A percentile compares a stretch with the other conserved stretches of the same genome.
Evolutionary conservation across 1,140 invertebrate species (phyloP).

Genomic region (Drosophila nebulosa): DNA sequence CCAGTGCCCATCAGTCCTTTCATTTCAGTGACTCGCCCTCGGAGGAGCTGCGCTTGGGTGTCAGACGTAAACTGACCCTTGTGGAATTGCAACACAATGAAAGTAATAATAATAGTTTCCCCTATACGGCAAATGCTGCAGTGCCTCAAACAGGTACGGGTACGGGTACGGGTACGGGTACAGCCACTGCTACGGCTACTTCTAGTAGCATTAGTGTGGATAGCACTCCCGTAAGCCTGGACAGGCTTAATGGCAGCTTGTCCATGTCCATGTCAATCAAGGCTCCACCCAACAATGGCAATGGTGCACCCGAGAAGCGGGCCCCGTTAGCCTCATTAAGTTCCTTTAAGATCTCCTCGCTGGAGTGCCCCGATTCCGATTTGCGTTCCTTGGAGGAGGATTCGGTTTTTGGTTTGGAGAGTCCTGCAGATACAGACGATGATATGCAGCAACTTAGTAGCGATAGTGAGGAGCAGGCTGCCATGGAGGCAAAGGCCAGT

Average conservation of each 20-base stretch:
- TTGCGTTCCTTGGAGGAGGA: constrained; percentile 86
- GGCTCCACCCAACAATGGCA: constrained; percentile 36
- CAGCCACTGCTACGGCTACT: constrained; percentile 38
- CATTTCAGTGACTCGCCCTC: constrained; percentile 67
- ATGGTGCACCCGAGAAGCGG: constrained; percentile 72
- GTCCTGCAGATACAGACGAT: constrained; percentile 86
- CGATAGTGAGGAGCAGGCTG: constrained; percentile 85
- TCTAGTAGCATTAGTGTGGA: constrained; percentile 76
- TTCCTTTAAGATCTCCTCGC: constrained; percentile 86
- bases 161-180: constrained; percentile 15
- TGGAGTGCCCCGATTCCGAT: constrained; percentile 86
- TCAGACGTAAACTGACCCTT: constrained; percentile 68
- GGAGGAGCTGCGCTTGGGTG: constrained; percentile 67
- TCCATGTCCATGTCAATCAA: constrained; percentile 48
- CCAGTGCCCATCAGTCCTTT: constrained; percentile 46
- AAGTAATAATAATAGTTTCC: constrained; percentile 61
- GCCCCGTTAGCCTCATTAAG: constrained; percentile 90
- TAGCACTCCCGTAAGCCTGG: constrained; percentile 68
- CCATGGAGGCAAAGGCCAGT: constrained; percentile 4
- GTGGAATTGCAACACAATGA: constrained; percentile 68
- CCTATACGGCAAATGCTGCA: constrained; percentile 59
- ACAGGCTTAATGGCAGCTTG: constrained; percentile 69
- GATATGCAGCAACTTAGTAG: constrained; percentile 91
- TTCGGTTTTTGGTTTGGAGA: constrained; percentile 86
- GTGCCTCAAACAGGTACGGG: constrained; percentile 20